Evolutionary conservation across 2,797 vertebrate species (phyloP), one percentile per base, ranked within the genome.

Genomic region (Clangula hyemalis): DNA sequence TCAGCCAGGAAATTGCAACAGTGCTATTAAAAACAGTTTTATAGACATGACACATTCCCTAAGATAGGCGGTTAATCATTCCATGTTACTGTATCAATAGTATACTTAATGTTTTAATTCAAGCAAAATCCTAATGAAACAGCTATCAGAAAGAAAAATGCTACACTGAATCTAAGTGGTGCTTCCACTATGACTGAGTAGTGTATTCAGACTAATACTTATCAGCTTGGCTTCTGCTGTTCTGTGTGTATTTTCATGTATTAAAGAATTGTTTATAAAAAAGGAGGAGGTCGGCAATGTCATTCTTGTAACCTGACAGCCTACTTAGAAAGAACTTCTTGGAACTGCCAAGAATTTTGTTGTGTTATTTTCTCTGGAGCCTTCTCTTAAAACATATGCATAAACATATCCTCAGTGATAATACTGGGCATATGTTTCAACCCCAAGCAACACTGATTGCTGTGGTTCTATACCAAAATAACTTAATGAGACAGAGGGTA

Each of bases 41-140:
- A 96, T 89, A 87, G 95, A 82, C 49, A 2, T 61, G 87, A 93
- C 89, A 95, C 25, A 7, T 89, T 94, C 45, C 43, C 39, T 51
- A 28, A 77, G 58, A 79, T 11, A 60, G 60, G 28, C 60, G 78
- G 82, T 90, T 93, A 61, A 91, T 96, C 74, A 85, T 79, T 86
- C 24, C 3, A 28, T 34, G 74, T 71, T 94, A 45, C 51, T 94
- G 57, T 65, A 89, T 71, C 88, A 53, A 49, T 41, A 79, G 30
- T 47, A 24, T 9, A 64, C 53, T 90, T 74, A 77, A 73, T n/a
- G 54, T 71, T 22, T 2, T 3, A 93, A 95, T 82, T 74, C 80
- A 69, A 81, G 68, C 53, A 86, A 84, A 95, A 90, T 73, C 68
- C 43, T 84, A 86, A 90, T 65, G 80, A 87, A 77, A 22, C 62